Base-by-base conservation (phyloP, 2,888 invertebrate species). In the Drosophila ezoana region DNA sequence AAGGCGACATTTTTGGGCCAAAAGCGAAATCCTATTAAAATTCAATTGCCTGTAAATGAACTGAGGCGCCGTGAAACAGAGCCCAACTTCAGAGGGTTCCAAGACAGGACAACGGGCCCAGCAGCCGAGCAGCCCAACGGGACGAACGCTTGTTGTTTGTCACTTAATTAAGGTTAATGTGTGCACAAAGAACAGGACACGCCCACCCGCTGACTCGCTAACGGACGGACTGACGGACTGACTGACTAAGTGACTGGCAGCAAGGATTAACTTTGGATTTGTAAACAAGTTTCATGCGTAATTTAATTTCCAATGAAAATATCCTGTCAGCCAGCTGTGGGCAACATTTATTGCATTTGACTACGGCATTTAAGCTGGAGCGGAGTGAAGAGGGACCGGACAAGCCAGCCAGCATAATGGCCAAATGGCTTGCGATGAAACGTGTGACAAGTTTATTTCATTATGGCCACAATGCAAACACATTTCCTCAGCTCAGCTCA, bases 151-250 rank as follows among this genome's bases (percentile, higher is more conserved):
- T 71, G 73, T 76, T 89, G 89, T 87, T 85, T 85, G 85, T 88
- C 85, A 88, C 85, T 89, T 81, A 89, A 85, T 85, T 89, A 85
- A 89, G 87, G 79, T 85, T 85, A 85, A 85, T 88, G 89, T 72
- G 61, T 66, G 79, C 81, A 68, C 76, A 70, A 62, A 57, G 52
- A 51, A 60, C 51, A 72, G 56, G 32, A 53, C 52, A 33, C 33
- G 49, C 20, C 18, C 56, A 47, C 41, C 41, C 37, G 41, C 53
- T 10, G 20, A 33, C 60, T 33, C 33, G 23, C 10, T 41, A 13
- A 47, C 40, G 23, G 40, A 52, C 51, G 13, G 9, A 43, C 20
- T 16, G 8, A 51, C 58, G 28, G 54, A 38, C 33, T 45, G 32
- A 54, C 33, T 49, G 49, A 33, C 52, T 48, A 70, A 76, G 40